Conservation (phyloP, 1,140 invertebrate genomes). For the Galendromus occidentalis region DNA sequence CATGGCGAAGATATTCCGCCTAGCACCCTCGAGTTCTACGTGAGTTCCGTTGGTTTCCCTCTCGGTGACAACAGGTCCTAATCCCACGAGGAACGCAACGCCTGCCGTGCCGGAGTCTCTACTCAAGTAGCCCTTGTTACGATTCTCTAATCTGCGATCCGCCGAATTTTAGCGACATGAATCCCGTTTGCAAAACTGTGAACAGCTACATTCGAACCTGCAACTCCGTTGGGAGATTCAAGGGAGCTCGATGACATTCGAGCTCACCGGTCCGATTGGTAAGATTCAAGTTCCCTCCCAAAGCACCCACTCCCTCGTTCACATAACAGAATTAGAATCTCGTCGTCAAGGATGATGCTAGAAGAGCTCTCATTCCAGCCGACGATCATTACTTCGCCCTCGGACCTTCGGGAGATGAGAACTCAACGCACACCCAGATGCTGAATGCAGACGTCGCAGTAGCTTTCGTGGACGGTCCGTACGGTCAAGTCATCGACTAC, state of each 20-base stretch:
- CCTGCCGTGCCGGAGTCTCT: neutral
- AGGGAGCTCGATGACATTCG: conserved; percentile 23
- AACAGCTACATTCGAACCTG: conserved; percentile 22
- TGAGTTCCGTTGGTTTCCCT: conserved; percentile 12
- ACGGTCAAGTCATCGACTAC: conserved; percentile 33
- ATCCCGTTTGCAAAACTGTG: conserved; percentile 22
- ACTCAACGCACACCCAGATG: conserved; percentile 30
- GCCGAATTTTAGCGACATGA: conserved; percentile 18
- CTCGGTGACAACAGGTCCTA: neutral
- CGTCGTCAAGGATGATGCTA: neutral
- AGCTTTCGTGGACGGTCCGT: conserved; percentile 43
- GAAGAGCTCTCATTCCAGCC: conserved; percentile 19
- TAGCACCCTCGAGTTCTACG: neutral
- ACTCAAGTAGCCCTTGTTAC: neutral
- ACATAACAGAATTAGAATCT: neutral
- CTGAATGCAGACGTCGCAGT: conserved; percentile 62
- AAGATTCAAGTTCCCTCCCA: conserved; percentile 14
- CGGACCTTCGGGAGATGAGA: conserved; percentile 53
- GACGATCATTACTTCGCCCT: conserved; percentile 73
- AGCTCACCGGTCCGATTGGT: conserved; percentile 23
- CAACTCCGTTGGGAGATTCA: conserved; percentile 26
- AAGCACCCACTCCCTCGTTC: neutral
- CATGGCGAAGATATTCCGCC: conserved; percentile 71
- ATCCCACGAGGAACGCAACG: neutral
- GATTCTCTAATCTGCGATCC: neutral